Evolutionary conservation across 2,797 vertebrate genomes (phyloP).

Genomic region (Gambelia wislizenii): DNA sequence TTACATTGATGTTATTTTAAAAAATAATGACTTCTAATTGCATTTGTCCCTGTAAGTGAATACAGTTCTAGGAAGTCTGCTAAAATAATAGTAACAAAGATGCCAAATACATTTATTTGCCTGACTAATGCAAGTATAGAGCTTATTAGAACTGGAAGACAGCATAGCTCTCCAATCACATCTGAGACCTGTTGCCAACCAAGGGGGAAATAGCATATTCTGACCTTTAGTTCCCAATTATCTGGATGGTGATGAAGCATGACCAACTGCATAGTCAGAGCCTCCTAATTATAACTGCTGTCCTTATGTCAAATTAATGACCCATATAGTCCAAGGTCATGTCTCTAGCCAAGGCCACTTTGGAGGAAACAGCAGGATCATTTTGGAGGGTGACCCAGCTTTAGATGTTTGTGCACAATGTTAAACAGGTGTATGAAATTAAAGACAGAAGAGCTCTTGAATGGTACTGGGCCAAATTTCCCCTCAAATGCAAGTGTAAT

Average conservation of each 20-base stretch:
- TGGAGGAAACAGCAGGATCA: background rate
- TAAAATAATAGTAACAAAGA: conserved; percentile 12
- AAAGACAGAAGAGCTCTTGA: background rate
- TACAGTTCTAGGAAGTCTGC: background rate
- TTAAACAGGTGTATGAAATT: background rate
- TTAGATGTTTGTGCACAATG: background rate
- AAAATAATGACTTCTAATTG: background rate
- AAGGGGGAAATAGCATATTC: background rate
- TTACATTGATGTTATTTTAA: background rate
- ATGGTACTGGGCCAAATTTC: background rate
- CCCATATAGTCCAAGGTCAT: background rate
- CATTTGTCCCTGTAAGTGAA: background rate
- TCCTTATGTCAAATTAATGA: conserved; percentile 6
- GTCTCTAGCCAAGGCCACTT: background rate
- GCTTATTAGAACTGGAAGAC: conserved; percentile 9
- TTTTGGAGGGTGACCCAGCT: background rate
- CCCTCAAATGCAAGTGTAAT: background rate
- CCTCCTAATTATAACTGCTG: background rate
- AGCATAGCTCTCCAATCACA: background rate
- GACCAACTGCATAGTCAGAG: background rate
- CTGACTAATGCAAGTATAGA: background rate
- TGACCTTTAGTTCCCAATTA: conserved; percentile 12
- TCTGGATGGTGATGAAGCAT: conserved; percentile 15
- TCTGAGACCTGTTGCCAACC: background rate
- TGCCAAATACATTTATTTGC: background rate